Conservation (phyloP, 2,113 vertebrate species). For the Numenius arquata region DNA sequence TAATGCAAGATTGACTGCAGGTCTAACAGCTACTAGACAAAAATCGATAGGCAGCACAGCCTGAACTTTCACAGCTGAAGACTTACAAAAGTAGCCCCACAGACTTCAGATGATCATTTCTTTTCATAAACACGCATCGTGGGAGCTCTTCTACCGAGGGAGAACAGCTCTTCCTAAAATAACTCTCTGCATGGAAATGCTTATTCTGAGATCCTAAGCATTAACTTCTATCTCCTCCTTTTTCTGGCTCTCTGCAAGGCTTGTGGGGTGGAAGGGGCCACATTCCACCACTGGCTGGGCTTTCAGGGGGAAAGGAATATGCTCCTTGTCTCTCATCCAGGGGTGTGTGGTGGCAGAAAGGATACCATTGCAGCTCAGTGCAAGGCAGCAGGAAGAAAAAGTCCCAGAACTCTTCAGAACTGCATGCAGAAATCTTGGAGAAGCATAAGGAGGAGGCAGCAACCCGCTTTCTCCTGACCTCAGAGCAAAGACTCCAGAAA, state of each 20-base stretch:
- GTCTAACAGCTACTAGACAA: neutral
- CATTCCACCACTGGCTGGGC: rapidly evolving
- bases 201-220: neutral
- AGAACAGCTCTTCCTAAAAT: slow-evolving; percentile 31
- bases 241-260: neutral
- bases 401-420: neutral
- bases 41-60: neutral
- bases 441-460: neutral
- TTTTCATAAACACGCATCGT: neutral
- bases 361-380: neutral
- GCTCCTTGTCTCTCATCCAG: rapidly evolving
- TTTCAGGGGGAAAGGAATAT: neutral
- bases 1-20: neutral
- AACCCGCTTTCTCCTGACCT: neutral
- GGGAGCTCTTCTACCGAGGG: neutral
- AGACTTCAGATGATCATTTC: neutral
- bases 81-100: neutral
- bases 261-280: neutral
- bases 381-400: neutral
- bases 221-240: neutral
- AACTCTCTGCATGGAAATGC: neutral
- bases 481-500: neutral
- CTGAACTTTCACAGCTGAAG: neutral
- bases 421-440: neutral
- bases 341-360: neutral